Evolutionary conservation across 2,888 invertebrate genomes (phyloP).

Genomic region (Eucriotettix oculatus): DNA sequence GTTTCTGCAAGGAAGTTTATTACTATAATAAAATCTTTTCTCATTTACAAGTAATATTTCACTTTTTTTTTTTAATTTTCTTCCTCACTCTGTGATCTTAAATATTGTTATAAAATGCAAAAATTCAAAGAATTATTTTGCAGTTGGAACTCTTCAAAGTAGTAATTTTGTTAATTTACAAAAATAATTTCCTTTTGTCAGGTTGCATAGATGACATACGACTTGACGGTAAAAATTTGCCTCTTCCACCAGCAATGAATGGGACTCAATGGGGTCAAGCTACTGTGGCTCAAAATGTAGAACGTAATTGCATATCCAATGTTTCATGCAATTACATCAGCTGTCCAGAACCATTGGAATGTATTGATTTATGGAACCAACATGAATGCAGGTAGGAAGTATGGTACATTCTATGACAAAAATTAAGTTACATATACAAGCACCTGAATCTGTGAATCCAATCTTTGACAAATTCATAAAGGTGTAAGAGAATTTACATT

Average conservation of each 20-base stretch:
- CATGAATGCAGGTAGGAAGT: slow-evolving; percentile 35
- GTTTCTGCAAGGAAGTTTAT: too few species aligned
- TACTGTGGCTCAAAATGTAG: slow-evolving; percentile 29
- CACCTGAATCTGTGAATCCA: too few species aligned
- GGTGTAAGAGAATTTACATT: too few species aligned
- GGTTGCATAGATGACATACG: slow-evolving; percentile 40
- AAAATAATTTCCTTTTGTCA: slow-evolving; percentile 12
- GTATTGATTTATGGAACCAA: slow-evolving; percentile 37
- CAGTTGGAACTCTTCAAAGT: too few species aligned
- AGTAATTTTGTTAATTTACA: too few species aligned
- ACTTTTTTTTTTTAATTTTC: too few species aligned
- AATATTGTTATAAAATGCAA: neutral
- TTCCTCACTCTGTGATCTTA: too few species aligned
- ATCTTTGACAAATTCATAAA: too few species aligned
- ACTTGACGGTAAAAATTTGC: slow-evolving; percentile 35
- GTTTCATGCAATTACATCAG: slow-evolving; percentile 31
- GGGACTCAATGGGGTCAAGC: slow-evolving; percentile 31
- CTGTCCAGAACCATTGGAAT: slow-evolving; percentile 31
- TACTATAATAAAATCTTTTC: too few species aligned
- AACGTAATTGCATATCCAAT: slow-evolving; percentile 33
- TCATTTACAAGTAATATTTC: too few species aligned
- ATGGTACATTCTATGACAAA: neutral
- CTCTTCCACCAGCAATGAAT: slow-evolving; percentile 29
- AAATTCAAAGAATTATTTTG: too few species aligned
- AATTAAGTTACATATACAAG: too few species aligned